Conservation (phyloP, 1,140 invertebrate genomes). For the Delia radicum region DNA sequence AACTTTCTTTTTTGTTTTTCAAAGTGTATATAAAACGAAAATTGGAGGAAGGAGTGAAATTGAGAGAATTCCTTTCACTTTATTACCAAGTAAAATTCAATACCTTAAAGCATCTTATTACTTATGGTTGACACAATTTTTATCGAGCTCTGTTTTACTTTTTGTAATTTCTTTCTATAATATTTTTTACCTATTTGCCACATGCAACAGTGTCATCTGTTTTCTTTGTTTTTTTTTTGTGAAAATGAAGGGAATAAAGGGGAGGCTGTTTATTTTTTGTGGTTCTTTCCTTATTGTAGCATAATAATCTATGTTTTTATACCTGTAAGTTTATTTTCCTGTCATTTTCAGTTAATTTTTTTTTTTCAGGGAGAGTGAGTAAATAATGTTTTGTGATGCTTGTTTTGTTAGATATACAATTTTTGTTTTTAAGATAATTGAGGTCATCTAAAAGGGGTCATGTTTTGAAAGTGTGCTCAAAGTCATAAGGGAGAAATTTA, state of each 20-base stretch:
- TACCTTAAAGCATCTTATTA: conserved; percentile 18
- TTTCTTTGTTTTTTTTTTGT: background rate
- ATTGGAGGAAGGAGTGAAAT: background rate
- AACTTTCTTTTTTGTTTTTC: no score
- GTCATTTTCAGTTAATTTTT: no score
- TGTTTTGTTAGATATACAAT: background rate
- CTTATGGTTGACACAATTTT: conserved; percentile 13
- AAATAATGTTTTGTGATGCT: conserved; percentile 14
- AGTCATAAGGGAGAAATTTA: conserved; percentile 19
- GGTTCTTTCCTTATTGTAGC: background rate
- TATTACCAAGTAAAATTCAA: conserved; percentile 8
- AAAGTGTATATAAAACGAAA: background rate
- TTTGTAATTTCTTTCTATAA: background rate
- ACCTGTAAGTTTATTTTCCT: background rate
- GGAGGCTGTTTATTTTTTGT: background rate
- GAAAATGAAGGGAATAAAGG: background rate
- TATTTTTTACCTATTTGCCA: background rate
- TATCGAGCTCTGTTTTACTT: background rate
- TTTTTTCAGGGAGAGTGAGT: background rate
- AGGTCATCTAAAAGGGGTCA: conserved; percentile 18
- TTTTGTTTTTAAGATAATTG: conserved; percentile 17
- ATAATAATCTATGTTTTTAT: background rate
- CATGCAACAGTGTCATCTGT: conserved; percentile 6
- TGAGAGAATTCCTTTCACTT: background rate
- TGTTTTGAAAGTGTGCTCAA: background rate